Base-by-base conservation (phyloP, 2,888 invertebrate genomes). In the Megamerina dolium region DNA sequence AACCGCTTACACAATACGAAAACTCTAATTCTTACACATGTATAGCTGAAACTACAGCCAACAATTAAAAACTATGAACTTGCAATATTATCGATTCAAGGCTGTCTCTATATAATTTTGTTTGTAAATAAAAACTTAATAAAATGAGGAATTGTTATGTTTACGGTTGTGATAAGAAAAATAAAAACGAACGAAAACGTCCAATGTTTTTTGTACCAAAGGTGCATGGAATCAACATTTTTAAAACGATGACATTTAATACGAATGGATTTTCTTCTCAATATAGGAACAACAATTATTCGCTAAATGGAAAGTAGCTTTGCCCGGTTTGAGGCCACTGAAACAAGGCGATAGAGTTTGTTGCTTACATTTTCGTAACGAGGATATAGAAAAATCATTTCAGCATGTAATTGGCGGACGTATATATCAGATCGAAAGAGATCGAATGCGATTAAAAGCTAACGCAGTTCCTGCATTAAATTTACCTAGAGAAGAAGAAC, bases 121-220 rank as follows among this genome's bases (percentile, higher is more conserved):
- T n/a, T n/a, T n/a, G n/a, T n/a, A n/a, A n/a, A n/a, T n/a, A n/a
- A n/a, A n/a, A n/a, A n/a, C n/a, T n/a, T 8, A 23, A 23, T 23
- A 49, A 46, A 27, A 62, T 63, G 62, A 42, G 59, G 12, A 60
- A 56, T 37, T 63, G 61, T 46, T 58, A 58, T 41, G 52, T 63
- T 2, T 60, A 60, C 1, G 55, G 58, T 35, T 62, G 63, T 39
- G 61, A 61, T 39, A 43, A 36, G 27, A 43, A 53, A 9, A 53
- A 57, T 30, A 54, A 51, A 29, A 41, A 49, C 30, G 36, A 52
- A 44, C 6, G 42, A 8, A 48, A 45, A 53, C 57, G 43, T 43
- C 58, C 54, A 41, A 59, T 60, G 60, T 63, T 63, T 43, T 40
- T 47, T 8, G 55, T 56, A 13, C 63, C 63, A 13, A 60, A 58